These are phyloP conservation scores for Aphelinus atriplicis DNA, from an alignment of 1,140 invertebrate genomes.

Conservation along the genomic window DNA sequence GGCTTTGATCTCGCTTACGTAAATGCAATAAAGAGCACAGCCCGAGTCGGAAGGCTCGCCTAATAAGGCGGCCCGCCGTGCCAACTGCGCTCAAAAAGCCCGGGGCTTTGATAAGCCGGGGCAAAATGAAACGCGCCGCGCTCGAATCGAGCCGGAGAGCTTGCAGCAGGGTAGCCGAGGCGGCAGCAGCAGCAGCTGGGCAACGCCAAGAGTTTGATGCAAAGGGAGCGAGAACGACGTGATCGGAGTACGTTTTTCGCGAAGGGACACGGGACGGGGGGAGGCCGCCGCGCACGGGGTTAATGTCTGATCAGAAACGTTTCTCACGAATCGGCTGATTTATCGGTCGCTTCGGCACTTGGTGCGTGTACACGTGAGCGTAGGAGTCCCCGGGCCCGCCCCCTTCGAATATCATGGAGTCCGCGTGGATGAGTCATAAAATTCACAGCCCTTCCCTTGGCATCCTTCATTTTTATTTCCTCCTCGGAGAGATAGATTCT, in stretches of 20 bases:
- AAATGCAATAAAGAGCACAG: not conserved
- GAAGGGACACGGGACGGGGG: no score
- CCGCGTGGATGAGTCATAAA: conserved; percentile 8
- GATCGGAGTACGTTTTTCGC: conserved; percentile 36
- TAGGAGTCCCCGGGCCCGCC: not conserved
- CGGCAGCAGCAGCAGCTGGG: not conserved
- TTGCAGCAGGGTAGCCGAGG: not conserved
- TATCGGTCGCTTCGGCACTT: not conserved
- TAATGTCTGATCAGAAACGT: conserved; percentile 1
- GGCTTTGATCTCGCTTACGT: conserved; percentile 2
- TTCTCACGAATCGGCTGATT: conserved; percentile 7
- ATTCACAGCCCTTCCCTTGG: not conserved
- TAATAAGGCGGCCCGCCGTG: not conserved
- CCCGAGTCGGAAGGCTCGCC: no score
- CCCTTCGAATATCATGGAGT: no score
- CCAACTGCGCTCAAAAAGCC: not conserved
- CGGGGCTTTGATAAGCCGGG: not conserved
- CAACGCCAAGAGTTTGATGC: conserved; percentile 7
- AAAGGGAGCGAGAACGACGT: conserved; percentile 11
- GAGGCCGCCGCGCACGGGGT: not conserved
- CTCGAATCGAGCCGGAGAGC: conserved; percentile 10
- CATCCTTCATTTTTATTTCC: not conserved
- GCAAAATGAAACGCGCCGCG: conserved; percentile 39
- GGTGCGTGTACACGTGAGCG: not conserved
- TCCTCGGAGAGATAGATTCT: not conserved